A percentile compares a stretch with the other conserved stretches of the same genome.
Evolutionary conservation across 2,113 vertebrate genomes (phyloP).

Genomic region (Varanus salvator): DNA sequence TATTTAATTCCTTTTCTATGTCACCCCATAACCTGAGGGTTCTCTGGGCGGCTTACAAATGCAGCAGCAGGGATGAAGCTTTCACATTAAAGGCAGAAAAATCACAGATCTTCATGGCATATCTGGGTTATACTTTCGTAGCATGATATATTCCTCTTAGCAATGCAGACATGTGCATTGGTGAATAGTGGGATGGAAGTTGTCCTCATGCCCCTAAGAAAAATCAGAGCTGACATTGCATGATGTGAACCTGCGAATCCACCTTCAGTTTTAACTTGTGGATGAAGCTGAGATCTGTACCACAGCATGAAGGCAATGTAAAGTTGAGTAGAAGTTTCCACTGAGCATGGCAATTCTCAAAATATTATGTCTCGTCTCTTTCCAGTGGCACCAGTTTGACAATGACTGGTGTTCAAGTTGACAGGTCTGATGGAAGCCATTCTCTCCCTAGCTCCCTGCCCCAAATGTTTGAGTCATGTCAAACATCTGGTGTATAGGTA

Average conservation of each 20-base stretch:
- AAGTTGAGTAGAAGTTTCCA: constrained; percentile 32
- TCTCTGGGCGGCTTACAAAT: not conserved
- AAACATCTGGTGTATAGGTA: constrained; percentile 8
- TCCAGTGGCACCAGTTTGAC: constrained; percentile 35
- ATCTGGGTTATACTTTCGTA: not conserved
- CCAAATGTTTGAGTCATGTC: not conserved
- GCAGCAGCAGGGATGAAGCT: not conserved
- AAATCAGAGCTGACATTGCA: not conserved
- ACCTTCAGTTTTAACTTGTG: not conserved
- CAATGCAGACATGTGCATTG: not conserved
- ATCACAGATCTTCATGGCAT: not conserved
- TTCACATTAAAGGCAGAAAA: not conserved
- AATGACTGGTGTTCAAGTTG: constrained; percentile 24
- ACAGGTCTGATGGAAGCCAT: constrained; percentile 27
- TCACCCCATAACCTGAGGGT: too few species aligned
- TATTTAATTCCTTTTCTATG: too few species aligned
- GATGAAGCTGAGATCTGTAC: not conserved
- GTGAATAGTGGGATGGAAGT: too few species aligned
- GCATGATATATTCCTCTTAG: not conserved
- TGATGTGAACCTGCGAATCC: not conserved
- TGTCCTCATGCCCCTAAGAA: not conserved
- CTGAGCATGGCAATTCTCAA: constrained; percentile 19
- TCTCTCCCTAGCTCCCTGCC: not conserved
- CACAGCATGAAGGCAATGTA: constrained; percentile 2
- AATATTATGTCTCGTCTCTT: not conserved